A percentile compares a stretch with the other conserved stretches of the same genome.
These are phyloP conservation scores for Lycodopsis pacificus DNA, from an alignment of 2,797 vertebrate genomes.

Conservation along the genomic window DNA sequence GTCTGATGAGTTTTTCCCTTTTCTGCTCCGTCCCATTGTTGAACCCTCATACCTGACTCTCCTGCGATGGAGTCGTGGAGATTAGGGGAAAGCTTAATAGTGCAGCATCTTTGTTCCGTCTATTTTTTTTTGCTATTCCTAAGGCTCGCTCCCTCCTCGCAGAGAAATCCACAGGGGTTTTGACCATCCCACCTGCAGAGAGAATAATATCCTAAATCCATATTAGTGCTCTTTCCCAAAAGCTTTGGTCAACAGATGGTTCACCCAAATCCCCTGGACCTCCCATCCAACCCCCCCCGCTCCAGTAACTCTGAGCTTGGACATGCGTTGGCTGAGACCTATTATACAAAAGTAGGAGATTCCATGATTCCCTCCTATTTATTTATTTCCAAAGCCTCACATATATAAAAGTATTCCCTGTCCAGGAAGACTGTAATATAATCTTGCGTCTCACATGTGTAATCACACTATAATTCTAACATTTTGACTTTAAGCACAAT, in stretches of 20 bases:
- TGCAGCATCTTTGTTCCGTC: constrained; percentile 60
- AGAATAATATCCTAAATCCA: constrained; percentile 87
- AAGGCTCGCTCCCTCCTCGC: constrained; percentile 48
- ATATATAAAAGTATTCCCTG: not conserved
- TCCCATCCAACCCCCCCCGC: constrained; percentile 57
- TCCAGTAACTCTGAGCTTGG: constrained; percentile 73
- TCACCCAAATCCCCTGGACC: constrained; percentile 82
- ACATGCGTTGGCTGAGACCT: constrained; percentile 76
- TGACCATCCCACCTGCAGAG: constrained; percentile 84
- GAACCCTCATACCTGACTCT: constrained; percentile 48
- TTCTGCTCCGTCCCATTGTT: constrained; percentile 37
- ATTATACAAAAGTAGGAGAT: constrained; percentile 57
- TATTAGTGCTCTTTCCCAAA: constrained; percentile 85
- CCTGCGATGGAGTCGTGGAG: constrained; percentile 52
- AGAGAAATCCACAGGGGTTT: constrained; percentile 76
- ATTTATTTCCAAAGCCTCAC: not conserved
- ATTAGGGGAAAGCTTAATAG: constrained; percentile 63
- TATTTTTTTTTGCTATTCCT: constrained; percentile 49
- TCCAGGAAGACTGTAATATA: not conserved
- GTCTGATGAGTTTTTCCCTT: constrained; percentile 28
- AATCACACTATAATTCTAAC: not conserved
- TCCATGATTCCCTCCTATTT: constrained; percentile 39
- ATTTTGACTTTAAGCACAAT: constrained; percentile 12
- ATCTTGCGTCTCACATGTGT: not conserved
- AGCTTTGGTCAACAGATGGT: constrained; percentile 87